Evolutionary conservation across 2,888 invertebrate species (phyloP).

Genomic region (Autographa gamma): DNA sequence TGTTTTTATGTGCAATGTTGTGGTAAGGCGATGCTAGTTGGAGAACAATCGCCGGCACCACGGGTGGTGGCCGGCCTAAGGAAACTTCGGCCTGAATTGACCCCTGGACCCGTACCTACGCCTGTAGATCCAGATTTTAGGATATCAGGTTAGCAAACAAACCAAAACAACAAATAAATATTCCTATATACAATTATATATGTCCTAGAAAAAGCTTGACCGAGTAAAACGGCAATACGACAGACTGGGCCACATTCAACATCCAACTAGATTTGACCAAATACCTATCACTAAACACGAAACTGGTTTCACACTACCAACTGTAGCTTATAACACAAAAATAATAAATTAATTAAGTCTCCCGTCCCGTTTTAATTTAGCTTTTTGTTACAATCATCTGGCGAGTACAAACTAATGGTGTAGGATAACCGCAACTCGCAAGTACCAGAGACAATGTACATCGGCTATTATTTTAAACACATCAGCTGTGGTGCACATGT

Average conservation of each 20-base stretch:
- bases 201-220: neutral
- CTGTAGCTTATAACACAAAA: slow-evolving; percentile 30
- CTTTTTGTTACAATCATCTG: slow-evolving; percentile 49
- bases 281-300: neutral
- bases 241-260: slow-evolving; percentile 23
- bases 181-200: neutral
- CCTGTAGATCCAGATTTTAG: slow-evolving; percentile 83
- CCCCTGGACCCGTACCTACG: slow-evolving; percentile 82
- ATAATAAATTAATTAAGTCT: slow-evolving; percentile 29
- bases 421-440: neutral
- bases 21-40: slow-evolving; percentile 85
- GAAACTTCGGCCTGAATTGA: slow-evolving; percentile 84
- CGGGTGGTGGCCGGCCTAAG: slow-evolving; percentile 87
- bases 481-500: slow-evolving; percentile 47
- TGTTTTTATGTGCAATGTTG: slow-evolving; percentile 77
- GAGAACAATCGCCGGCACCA: slow-evolving; percentile 86
- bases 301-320: neutral
- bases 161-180: neutral
- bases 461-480: slow-evolving; percentile 15
- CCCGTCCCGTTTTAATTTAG: slow-evolving; percentile 29
- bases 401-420: slow-evolving; percentile 17
- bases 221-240: neutral
- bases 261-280: slow-evolving; percentile 27
- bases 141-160: slow-evolving; percentile 80
- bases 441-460: neutral